phyloP scores from a whole-genome alignment of 1,140 invertebrate species.

The Aculops lycopersici region DNA sequence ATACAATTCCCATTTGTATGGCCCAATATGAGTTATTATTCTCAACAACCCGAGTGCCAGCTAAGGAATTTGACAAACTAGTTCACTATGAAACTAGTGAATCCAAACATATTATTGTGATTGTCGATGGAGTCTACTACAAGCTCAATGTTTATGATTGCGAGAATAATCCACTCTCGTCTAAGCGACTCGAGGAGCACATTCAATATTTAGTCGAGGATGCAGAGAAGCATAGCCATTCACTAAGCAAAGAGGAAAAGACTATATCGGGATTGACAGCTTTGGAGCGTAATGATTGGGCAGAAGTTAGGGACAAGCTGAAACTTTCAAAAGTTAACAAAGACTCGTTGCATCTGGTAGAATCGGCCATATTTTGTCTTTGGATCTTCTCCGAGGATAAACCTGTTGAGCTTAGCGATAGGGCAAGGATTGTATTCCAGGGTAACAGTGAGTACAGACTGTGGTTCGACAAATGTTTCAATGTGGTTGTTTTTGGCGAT shows the following conservation, averaged over 20 bases:
- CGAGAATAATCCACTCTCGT: constrained; percentile 16
- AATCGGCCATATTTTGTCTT: constrained; percentile 19
- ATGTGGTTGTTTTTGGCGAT: constrained; percentile 18
- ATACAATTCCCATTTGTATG: constrained; percentile 71
- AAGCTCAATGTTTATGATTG: constrained; percentile 18
- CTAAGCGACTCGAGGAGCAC: constrained; percentile 16
- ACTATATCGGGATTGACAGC: constrained; percentile 18
- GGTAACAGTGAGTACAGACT: constrained; percentile 10
- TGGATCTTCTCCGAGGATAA: constrained; percentile 8
- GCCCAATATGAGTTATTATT: constrained; percentile 91
- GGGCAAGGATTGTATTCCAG: not conserved
- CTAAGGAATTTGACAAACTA: constrained; percentile 8
- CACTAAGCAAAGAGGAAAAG: constrained; percentile 14
- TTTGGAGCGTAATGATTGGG: constrained; percentile 18
- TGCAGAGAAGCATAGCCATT: constrained; percentile 16
- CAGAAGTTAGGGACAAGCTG: constrained; percentile 15
- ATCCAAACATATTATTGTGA: constrained; percentile 18
- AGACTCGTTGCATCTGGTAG: constrained; percentile 17
- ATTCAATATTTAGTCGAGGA: constrained; percentile 20
- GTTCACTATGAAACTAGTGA: constrained; percentile 15
- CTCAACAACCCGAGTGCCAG: constrained; percentile 67
- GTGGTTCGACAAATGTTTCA: constrained; percentile 22
- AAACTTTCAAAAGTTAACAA: constrained; percentile 17
- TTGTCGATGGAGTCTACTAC: constrained; percentile 17
- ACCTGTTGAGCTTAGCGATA: not conserved